Evolutionary conservation across 2,888 invertebrate genomes (phyloP), one percentile per base, ranked within the genome.

Genomic region (Drosophila engyochracea): DNA sequence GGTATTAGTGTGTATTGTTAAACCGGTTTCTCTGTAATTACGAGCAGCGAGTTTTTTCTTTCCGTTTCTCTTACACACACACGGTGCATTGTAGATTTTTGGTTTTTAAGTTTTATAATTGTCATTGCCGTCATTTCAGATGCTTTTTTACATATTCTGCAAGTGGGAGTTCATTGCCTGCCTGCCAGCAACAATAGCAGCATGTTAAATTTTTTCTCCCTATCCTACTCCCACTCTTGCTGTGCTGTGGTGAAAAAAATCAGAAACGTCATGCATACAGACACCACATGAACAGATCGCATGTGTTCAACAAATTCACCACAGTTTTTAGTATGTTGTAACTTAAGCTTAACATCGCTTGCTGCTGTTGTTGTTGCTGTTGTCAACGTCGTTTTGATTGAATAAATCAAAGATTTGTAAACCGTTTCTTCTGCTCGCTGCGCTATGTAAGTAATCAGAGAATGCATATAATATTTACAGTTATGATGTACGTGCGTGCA

Each of bases 381-480:
- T 31, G 58, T 51, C 65, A 64, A 54, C 30, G 65, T 66, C 73
- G 74, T 62, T 79, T 76, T 82, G 76, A 82, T 84, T 83, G 68
- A 84, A 79, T 83, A 76, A 85, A 85, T 83, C 71, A 85, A 82
- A 76, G 71, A 70, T 60, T 62, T 66, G 70, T 64, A 54, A 67
- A 72, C 61, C 47, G 52, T 67, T 77, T 76, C 54, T 65, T 79
- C 54, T 65, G 70, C 49, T 66, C 58, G 41, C 63, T 65, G 49
- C 25, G 19, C 4, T 35, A 14, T n/a, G 30, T 67, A 76, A 66
- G 30, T 73, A 63, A 54, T 35, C 73, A 73, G 55, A 47, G 31
- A 49, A 57, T 44, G 57, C 71, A 47, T 30, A 52, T 52, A 47
- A 60, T 65, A 71, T 78, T 78, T 77, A 78, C 81, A 78, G 81